A percentile compares a stretch with the other conserved stretches of the same genome.
phyloP scores from a whole-genome alignment of 1,140 invertebrate genomes.

The Drosophila teissieri region DNA sequence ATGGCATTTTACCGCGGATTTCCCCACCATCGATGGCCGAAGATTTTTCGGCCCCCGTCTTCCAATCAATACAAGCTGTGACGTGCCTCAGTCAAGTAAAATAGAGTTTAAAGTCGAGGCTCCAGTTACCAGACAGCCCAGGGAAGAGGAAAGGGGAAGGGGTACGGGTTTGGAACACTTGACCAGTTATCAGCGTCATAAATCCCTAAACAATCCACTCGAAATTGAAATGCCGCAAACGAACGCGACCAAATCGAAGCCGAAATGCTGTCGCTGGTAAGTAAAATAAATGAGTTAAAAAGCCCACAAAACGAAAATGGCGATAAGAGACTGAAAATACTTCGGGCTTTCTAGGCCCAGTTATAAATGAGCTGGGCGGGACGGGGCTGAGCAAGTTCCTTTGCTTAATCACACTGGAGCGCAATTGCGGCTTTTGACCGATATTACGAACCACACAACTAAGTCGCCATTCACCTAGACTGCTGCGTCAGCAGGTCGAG shows the following conservation, averaged over 20 bases:
- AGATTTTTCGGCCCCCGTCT: constrained; percentile 41
- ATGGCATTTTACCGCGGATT: constrained; percentile 20
- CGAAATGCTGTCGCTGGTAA: constrained; percentile 47
- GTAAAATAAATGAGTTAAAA: constrained; percentile 74
- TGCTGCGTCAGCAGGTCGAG: constrained; percentile 31
- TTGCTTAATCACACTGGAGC: constrained; percentile 76
- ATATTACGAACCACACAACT: constrained; percentile 60
- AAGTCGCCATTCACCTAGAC: constrained; percentile 55
- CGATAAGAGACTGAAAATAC: constrained; percentile 62
- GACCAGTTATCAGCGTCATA: constrained; percentile 78
- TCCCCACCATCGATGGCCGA: constrained; percentile 9
- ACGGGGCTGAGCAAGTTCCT: constrained; percentile 17
- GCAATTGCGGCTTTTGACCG: constrained; percentile 80
- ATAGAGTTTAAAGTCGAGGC: constrained; percentile 21
- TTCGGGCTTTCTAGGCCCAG: constrained; percentile 46
- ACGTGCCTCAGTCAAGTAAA: constrained; percentile 43
- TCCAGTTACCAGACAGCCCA: constrained; percentile 15
- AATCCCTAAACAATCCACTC: constrained; percentile 79
- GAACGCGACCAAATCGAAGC: constrained; percentile 34
- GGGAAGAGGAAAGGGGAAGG: constrained; percentile 1
- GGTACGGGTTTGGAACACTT: constrained; percentile 50
- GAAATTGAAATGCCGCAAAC: constrained; percentile 58
- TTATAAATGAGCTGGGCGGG: constrained; percentile 13
- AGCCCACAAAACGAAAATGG: constrained; percentile 47
- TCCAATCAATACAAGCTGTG: constrained; percentile 66